Evolutionary conservation across 2,797 vertebrate genomes (phyloP), one percentile per base, ranked within the genome.

Genomic region (Rhinogobio ventralis): DNA sequence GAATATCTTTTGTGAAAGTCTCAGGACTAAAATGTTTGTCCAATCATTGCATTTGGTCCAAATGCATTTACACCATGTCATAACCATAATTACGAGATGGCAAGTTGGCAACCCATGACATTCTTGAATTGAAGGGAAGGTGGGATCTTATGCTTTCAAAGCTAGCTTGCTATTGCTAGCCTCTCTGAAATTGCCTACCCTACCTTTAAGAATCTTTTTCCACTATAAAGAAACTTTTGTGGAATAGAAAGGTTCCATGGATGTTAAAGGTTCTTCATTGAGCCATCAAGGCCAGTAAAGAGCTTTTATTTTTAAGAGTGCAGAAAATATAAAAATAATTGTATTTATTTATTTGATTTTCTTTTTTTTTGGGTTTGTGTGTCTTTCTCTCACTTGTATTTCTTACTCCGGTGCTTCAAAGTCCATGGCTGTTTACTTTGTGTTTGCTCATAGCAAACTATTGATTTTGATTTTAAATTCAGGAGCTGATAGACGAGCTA

Each of bases 361-460:
- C 2, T 36, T 23, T 23, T 10, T 79, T 51, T 30, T 9, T 64
- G 20, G 81, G 30, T 2, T 51, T 4, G 2, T 62, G 20, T n/a
- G 30, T 49, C 57, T 69, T 81, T 60, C 25, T 28, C 25, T 60
- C 8, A 14, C 23, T 23, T 42, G 14, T 60, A 28, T 8, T 23
- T 84, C 11, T 68, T 10, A 55, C 7, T 76, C 9, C 9, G 68
- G 45, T 77, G 51, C 74, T 84, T 28, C 83, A 71, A 79, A 84
- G 83, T 84, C 25, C 75, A 79, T 36, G 7, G 46, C n/a, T 79
- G 75, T 84, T 79, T 78, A 62, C 75, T 71, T 20, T 69, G 64
- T n/a, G 13, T 57, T 68, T 84, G 66, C 62, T 57, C 25, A 68
- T 46, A 69, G 66, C 53, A 78, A 57, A 79, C 67, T 71, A 84